Percentiles rank a stretch among this genome's conserved stretches.
Conservation (phyloP, 2,888 invertebrate genomes). For the Anoplius nigerrimus region DNA sequence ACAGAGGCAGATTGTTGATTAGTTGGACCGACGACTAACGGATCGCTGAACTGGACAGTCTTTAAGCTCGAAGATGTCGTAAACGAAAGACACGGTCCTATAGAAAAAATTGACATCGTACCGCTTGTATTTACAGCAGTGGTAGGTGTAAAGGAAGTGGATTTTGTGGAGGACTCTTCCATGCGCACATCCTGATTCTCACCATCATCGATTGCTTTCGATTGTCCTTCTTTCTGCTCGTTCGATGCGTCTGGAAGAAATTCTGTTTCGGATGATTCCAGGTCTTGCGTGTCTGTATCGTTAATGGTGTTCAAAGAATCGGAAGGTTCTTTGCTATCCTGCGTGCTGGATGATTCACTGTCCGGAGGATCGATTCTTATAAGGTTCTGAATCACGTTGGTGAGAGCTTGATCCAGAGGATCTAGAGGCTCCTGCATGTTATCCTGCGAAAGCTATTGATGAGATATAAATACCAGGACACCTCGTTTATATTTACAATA, state of each 20-base stretch:
- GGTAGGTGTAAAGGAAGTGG: not conserved
- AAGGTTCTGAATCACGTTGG: constrained; percentile 69
- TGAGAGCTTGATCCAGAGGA: constrained; percentile 68
- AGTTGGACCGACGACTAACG: constrained; percentile 59
- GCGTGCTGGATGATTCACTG: constrained; percentile 11
- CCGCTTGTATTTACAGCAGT: not conserved
- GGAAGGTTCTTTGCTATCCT: constrained; percentile 9
- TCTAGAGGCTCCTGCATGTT: constrained; percentile 52
- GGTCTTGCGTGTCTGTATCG: not conserved
- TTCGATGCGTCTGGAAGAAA: not conserved
- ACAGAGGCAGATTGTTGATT: constrained; percentile 45
- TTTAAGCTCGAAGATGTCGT: constrained; percentile 35
- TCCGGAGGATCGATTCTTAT: constrained; percentile 55
- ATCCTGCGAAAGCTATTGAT: constrained; percentile 1
- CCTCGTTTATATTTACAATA: no score
- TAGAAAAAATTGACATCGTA: constrained; percentile 64
- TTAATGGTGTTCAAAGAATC: not conserved
- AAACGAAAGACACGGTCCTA: constrained; percentile 62
- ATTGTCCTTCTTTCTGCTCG: not conserved
- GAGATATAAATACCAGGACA: no score
- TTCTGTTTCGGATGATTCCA: not conserved
- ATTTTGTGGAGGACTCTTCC: not conserved
- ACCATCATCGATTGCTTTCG: not conserved
- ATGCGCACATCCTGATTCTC: not conserved
- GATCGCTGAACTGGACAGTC: constrained; percentile 60